phyloP scores from a whole-genome alignment of 1,140 invertebrate genomes.

The Bradysia coprophila region DNA sequence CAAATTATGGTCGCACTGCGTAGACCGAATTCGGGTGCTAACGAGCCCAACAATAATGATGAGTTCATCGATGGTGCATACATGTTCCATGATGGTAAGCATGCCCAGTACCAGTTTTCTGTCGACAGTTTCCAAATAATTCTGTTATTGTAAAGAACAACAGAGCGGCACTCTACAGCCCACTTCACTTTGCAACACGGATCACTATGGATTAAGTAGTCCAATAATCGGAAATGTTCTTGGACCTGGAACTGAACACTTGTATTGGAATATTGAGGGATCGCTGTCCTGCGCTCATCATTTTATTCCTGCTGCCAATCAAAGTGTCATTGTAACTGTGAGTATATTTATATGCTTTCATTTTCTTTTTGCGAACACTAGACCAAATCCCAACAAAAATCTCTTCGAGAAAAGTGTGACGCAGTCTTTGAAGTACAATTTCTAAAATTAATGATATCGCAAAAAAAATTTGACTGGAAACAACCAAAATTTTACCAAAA shows the following conservation, averaged over 20 bases:
- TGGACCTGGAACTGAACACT: constrained; percentile 41
- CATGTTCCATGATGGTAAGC: constrained; percentile 54
- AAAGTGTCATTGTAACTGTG: constrained; percentile 50
- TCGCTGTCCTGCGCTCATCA: constrained; percentile 46
- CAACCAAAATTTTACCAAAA: no score
- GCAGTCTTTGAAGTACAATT: no score
- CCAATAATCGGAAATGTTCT: constrained; percentile 38
- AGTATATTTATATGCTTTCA: no score
- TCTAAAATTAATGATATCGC: no score
- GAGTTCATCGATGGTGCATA: constrained; percentile 54
- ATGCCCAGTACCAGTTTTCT: not conserved
- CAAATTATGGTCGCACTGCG: constrained; percentile 41
- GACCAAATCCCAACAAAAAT: no score
- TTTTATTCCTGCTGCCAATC: constrained; percentile 49
- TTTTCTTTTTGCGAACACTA: no score
- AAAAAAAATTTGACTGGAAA: no score
- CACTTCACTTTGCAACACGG: constrained; percentile 47
- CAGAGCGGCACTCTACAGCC: constrained; percentile 52
- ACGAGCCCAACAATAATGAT: constrained; percentile 29
- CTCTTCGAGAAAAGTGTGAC: no score
- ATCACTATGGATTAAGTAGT: constrained; percentile 48
- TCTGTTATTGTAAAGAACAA: constrained; percentile 26
- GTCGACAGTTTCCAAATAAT: not conserved
- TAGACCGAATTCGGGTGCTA: constrained; percentile 28
- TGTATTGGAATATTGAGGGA: constrained; percentile 46